phyloP scores from a whole-genome alignment of 2,888 invertebrate genomes.

The Epinotia bilunana region DNA sequence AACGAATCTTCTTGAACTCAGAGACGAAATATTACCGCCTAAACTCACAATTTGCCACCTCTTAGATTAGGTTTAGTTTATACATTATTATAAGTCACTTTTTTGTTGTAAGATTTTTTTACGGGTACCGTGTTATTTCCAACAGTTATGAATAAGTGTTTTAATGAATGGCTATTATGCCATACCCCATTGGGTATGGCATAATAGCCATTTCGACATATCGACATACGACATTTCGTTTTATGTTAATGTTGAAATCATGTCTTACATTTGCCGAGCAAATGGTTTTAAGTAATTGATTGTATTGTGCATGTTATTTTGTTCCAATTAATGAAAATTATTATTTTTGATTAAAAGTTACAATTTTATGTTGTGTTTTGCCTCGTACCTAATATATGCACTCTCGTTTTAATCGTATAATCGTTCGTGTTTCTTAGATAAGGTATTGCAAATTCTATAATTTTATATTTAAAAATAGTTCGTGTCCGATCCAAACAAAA shows the following conservation, averaged over 20 bases:
- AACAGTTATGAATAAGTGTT: background rate
- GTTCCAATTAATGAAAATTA: background rate
- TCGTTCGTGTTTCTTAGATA: no score
- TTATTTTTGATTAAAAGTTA: constrained; percentile 13
- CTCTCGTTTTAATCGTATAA: no score
- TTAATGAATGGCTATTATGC: background rate
- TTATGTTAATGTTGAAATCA: constrained; percentile 14
- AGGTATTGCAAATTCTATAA: no score
- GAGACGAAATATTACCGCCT: constrained; percentile 18
- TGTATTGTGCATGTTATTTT: constrained; percentile 38
- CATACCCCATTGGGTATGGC: no score
- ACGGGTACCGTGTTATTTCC: constrained; percentile 10
- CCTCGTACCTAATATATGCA: no score
- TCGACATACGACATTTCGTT: no score
- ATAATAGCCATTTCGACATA: no score
- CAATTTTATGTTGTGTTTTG: background rate
- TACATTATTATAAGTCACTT: background rate
- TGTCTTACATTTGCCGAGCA: constrained; percentile 6
- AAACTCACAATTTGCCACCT: background rate
- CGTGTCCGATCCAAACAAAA: no score
- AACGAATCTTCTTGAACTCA: no score
- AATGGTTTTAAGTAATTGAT: constrained; percentile 12
- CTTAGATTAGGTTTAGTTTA: background rate
- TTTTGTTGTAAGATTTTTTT: background rate
- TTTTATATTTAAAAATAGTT: no score